These are phyloP conservation scores for Trisateles emortualis DNA, from an alignment of 2,888 invertebrate genomes.

Conservation along the genomic window DNA sequence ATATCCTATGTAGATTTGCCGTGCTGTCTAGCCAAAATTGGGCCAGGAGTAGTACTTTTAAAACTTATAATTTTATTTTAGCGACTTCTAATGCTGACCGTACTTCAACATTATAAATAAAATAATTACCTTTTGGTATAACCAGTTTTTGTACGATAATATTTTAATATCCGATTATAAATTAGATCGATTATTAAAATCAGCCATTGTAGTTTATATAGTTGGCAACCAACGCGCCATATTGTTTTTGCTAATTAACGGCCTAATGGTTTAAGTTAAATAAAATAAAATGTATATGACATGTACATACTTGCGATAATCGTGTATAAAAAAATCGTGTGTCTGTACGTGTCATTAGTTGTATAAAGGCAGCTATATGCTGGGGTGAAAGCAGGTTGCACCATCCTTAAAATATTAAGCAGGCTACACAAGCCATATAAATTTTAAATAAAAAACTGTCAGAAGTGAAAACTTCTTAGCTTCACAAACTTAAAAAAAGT, in stretches of 20 bases:
- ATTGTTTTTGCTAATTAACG: conserved; percentile 47
- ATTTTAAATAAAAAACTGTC: no score
- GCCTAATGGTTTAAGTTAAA: conserved; percentile 52
- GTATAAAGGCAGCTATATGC: conserved; percentile 39
- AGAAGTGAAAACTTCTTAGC: no score
- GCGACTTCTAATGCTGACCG: no score
- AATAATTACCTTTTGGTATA: no score
- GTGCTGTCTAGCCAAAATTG: no score
- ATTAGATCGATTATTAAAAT: not conserved
- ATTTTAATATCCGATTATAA: not conserved
- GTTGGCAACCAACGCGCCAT: conserved; percentile 43
- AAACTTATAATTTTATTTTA: no score
- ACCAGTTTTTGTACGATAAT: conserved; percentile 1
- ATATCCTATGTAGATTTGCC: no score
- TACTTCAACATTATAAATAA: no score
- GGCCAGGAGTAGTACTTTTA: no score
- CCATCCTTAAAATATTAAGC: no score
- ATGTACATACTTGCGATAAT: conserved; percentile 5
- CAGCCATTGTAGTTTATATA: conserved; percentile 9
- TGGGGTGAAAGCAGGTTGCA: conserved; percentile 33
- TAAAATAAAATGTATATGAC: conserved; percentile 13
- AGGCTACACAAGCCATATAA: no score
- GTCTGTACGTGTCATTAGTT: conserved; percentile 4
- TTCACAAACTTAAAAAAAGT: no score
- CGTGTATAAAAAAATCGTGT: not conserved